phyloP scores from a whole-genome alignment of 2,113 vertebrate species.

The Pseudonaja textilis region DNA sequence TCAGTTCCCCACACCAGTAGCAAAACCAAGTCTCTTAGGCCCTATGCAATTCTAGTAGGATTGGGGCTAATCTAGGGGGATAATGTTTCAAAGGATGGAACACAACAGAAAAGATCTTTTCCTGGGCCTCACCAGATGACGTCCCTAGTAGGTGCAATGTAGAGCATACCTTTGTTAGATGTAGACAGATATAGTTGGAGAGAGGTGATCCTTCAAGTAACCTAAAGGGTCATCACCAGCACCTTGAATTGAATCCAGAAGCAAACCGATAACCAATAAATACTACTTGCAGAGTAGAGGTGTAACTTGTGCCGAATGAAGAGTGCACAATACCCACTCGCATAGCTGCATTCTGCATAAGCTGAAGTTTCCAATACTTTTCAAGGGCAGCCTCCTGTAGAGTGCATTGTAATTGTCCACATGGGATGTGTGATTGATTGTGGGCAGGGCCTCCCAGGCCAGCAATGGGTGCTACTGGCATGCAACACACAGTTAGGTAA shows the following conservation, averaged over 20 bases:
- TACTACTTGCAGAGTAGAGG: not conserved
- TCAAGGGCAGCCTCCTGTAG: not conserved
- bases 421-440: not conserved
- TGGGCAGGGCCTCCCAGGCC: not conserved
- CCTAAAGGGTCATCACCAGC: not conserved
- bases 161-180: not conserved
- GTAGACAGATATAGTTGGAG: not conserved
- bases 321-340: not conserved
- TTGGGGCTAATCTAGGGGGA: not conserved
- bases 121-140: not conserved
- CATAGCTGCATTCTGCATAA: not conserved
- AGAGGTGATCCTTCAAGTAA: not conserved
- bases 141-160: not conserved
- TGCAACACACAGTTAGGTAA: not conserved
- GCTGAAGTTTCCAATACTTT: not conserved
- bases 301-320: not conserved
- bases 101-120: not conserved
- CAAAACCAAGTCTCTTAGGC: not conserved
- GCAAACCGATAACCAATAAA: not conserved
- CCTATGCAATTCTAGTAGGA: not conserved
- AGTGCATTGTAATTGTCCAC: not conserved
- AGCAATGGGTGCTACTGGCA: not conserved
- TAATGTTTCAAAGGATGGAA: not conserved
- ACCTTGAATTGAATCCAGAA: not conserved
- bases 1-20: not conserved